Evolutionary conservation across 2,888 invertebrate genomes (phyloP), one percentile per base, ranked within the genome.

Genomic region (Salpingus planirostris): DNA sequence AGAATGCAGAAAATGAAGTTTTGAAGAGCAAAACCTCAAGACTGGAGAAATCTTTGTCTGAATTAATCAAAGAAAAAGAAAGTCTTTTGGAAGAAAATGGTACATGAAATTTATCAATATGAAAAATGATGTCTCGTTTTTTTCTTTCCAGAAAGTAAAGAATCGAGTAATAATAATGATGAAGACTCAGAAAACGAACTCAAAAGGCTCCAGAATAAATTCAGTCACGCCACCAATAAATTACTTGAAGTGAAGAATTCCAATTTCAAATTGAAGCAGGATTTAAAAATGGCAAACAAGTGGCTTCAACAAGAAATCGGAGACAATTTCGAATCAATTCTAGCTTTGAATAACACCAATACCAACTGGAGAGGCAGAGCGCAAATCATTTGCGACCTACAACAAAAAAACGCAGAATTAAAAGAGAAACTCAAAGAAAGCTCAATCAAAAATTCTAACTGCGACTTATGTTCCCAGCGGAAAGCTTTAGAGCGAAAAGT

Each of bases 301-400:
- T 74, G 81, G 40, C 55, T 87, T 11, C 76, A 78, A 49, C 80
- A 79, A 55, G 87, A 88, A 64, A 67, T 82, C 10, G 87, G 87
- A 0, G 82, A 85, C 33, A 73, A 70, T 46, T 74, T 80, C 22
- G 75, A 72, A 2, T 76, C 75, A 47, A 67, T 83, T 6, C 74
- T 73, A 46, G 68, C 70, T 29, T 54, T 82, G 15, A 70, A 70
- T 27, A 69, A 69, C 44, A 68, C 71, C 37, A 62, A 72, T 28
- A 67, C 71, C 24, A 75, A 73, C 7, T 87, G 86, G 85, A 76
- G 82, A 42, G 86, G 87, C 0, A 69, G 86, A 41, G 80, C 85
- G 1, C 83, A 86, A 50, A 80, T 83, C 52, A 83, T 87, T 36
- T 58, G 76, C 1, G 62, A 75, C 8, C 60, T 87, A 27, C 82